A percentile compares a stretch with the other conserved stretches of the same genome.
Conservation (phyloP, 2,888 invertebrate genomes). For the Agonopterix arenella region DNA sequence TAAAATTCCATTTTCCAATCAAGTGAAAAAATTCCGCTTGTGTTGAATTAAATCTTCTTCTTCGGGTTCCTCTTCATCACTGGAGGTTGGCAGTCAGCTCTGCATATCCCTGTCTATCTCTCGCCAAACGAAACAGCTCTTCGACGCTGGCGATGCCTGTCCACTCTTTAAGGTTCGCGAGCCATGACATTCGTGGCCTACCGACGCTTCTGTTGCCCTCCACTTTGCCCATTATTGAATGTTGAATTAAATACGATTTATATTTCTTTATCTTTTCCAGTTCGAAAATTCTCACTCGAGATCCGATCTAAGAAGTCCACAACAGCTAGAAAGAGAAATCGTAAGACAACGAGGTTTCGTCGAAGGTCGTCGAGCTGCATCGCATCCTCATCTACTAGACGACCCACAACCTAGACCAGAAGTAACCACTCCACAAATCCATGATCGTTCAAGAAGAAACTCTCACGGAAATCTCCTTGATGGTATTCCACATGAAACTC, state of each 20-base stretch:
- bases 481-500: slow-evolving; percentile 43
- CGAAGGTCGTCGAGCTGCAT: slow-evolving; percentile 78
- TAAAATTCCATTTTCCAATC: too few relatives aligned
- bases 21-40: neutral
- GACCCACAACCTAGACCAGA: slow-evolving; percentile 59
- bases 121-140: too few relatives aligned
- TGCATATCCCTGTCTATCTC: too few relatives aligned
- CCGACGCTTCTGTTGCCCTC: too few relatives aligned
- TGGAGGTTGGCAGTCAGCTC: too few relatives aligned
- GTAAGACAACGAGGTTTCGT: slow-evolving; percentile 73
- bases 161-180: too few relatives aligned
- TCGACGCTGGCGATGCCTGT: too few relatives aligned
- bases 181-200: too few relatives aligned
- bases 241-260: neutral
- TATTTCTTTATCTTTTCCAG: slow-evolving; percentile 35
- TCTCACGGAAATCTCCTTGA: slow-evolving; percentile 79
- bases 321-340: slow-evolving; percentile 79
- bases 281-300: slow-evolving; percentile 65
- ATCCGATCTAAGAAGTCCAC: slow-evolving; percentile 76
- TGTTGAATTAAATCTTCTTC: too few relatives aligned
- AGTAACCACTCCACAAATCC: slow-evolving; percentile 52
- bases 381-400: slow-evolving; percentile 81
- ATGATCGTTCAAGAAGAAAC: slow-evolving; percentile 66
- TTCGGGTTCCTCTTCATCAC: too few relatives aligned
- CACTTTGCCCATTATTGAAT: too few relatives aligned